Conservation (phyloP, 2,888 invertebrate genomes). For the Acrobasis consociella region DNA sequence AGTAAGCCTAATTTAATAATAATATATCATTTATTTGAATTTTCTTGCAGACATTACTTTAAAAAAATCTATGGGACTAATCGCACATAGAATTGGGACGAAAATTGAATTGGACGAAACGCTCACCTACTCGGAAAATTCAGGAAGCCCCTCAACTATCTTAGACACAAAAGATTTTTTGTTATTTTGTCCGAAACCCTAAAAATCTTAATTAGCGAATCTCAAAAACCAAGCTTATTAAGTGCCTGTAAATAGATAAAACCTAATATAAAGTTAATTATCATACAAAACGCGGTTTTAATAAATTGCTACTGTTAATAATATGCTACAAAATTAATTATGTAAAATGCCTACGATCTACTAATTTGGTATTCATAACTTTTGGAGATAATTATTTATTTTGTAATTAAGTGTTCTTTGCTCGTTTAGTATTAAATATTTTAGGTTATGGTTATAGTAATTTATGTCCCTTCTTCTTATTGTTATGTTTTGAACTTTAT, state of each 20-base stretch:
- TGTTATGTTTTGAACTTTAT: too few relatives aligned
- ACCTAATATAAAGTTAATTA: not conserved
- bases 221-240: not conserved
- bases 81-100: too few relatives aligned
- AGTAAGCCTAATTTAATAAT: too few relatives aligned
- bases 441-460: not conserved
- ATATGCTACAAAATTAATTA: constrained; percentile 12
- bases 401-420: constrained; percentile 8
- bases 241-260: not conserved
- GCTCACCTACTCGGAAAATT: too few relatives aligned
- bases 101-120: too few relatives aligned
- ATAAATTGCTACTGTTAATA: constrained; percentile 10
- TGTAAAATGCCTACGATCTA: not conserved
- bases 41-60: too few relatives aligned
- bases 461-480: too few relatives aligned
- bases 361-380: constrained; percentile 19
- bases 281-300: not conserved
- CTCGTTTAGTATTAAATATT: not conserved
- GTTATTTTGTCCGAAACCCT: not conserved
- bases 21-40: too few relatives aligned
- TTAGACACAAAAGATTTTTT: too few relatives aligned
- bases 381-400: constrained; percentile 7
- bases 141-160: too few relatives aligned
- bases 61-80: too few relatives aligned
- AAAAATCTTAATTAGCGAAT: too few relatives aligned